These are phyloP conservation scores for Nesogale talazaci DNA, from an alignment of 2,113 vertebrate genomes.

Conservation along the genomic window DNA sequence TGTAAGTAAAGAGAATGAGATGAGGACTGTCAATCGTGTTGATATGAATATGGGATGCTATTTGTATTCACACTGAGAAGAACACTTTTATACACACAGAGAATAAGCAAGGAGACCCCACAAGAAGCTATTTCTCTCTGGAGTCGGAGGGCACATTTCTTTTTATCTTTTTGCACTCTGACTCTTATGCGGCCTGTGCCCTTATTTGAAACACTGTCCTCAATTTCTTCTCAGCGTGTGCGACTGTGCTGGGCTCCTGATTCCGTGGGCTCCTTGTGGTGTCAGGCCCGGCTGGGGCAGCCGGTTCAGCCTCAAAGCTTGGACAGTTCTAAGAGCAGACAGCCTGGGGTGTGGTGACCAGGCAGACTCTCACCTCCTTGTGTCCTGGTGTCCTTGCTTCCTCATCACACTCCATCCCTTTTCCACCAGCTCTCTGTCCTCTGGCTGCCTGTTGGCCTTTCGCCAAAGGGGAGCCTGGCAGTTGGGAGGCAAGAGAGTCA, in stretches of 20 bases:
- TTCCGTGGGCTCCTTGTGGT: background rate
- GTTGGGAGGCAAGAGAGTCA: background rate
- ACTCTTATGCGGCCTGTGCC: background rate
- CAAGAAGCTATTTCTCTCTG: slow-evolving; percentile 24
- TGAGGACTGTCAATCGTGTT: too few relatives aligned
- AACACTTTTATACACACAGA: background rate
- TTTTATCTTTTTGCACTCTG: background rate
- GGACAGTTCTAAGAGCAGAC: background rate
- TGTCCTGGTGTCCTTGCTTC: background rate
- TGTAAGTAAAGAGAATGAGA: too few relatives aligned
- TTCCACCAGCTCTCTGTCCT: background rate
- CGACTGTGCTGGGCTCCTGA: background rate
- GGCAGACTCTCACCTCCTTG: background rate
- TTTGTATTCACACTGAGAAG: too few relatives aligned
- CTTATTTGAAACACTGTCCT: slow-evolving; percentile 18
- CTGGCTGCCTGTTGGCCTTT: background rate
- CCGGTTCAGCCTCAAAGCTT: background rate
- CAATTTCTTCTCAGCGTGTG: background rate
- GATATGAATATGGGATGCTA: too few relatives aligned
- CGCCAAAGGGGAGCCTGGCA: background rate
- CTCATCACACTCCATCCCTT: background rate
- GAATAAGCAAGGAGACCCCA: background rate
- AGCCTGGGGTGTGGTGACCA: background rate
- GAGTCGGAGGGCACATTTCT: background rate
- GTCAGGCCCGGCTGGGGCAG: background rate